Conservation (phyloP, 1,140 invertebrate species). For the Bombus fervidus region DNA sequence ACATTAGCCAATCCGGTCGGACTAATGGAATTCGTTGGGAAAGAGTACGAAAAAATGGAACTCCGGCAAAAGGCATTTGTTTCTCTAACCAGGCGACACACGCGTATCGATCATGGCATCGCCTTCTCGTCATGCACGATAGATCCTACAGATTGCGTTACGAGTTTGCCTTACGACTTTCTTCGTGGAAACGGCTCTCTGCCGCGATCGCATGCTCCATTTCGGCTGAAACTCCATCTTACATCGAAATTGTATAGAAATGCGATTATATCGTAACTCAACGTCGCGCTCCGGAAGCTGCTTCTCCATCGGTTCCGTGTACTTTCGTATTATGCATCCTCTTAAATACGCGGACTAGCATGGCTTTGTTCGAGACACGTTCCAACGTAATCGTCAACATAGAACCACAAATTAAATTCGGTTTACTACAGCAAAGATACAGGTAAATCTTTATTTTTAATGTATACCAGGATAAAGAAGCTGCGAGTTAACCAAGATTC, state of each 20-base stretch:
- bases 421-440: background rate
- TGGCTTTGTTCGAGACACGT: background rate
- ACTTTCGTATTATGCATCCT: background rate
- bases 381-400: background rate
- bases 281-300: too few species aligned
- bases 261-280: conserved; percentile 5
- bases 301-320: background rate
- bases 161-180: conserved; percentile 33
- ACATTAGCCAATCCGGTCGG: conserved; percentile 52
- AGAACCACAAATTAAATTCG: background rate
- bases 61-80: conserved; percentile 18
- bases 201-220: conserved; percentile 40
- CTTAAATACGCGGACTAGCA: background rate
- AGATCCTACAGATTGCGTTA: conserved; percentile 24
- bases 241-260: conserved; percentile 1
- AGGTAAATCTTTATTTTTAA: background rate
- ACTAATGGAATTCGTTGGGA: conserved; percentile 57
- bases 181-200: background rate
- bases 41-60: conserved; percentile 47
- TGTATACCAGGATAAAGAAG: background rate
- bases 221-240: conserved; percentile 19
- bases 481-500: background rate
- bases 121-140: conserved; percentile 47
- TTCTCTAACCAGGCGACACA: conserved; percentile 50
- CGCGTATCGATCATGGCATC: conserved; percentile 49